Evolutionary conservation across 2,113 vertebrate species (phyloP), one percentile per base, ranked within the genome.

Genomic region (Amazona vittata): DNA sequence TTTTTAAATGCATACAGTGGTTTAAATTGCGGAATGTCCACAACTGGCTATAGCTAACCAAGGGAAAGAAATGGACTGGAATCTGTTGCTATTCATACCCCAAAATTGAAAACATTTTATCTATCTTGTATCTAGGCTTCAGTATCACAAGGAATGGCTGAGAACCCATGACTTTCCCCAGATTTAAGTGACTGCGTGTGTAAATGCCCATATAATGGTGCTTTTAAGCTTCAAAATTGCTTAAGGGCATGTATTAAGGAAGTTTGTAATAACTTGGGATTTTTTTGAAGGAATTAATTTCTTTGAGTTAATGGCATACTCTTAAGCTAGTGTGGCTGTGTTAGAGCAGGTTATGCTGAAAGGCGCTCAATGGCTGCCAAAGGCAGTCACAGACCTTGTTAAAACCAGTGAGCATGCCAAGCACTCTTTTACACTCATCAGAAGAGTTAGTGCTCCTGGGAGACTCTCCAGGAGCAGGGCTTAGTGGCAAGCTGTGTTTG

Each of bases 361-460:
- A 89, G 76, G 35, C 75, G 68, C 77, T 92, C 52, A 37, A 7
- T 50, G 71, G 53, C 88, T 97, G 93, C 88, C 93, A 97, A 89
- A 93, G 60, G 47, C 71, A 83, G 76, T 77, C 85, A 83, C 70
- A 55, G 92, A 86, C 88, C 64, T 84, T 63, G 47, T 53, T 86
- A 78, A 83, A 96, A 74, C 11, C 50, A 22, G 39, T 1, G 33
- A 90, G 33, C 5, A 10, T 94, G 94, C 96, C 92, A 96, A 90
- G 29, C 2, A 1, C 78, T 85, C 67, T 89, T 90, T 90, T 59
- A 55, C 71, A 77, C 78, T 93, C 79, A 90, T 94, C 71, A 75
- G 73, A 94, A 92, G 88, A 81, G 76, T 84, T 93, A 92, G 60
- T 81, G 60, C 92, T 96, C 92, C 89, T 90, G 73, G 80, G 95